Evolutionary conservation across 2,888 invertebrate genomes (phyloP).

Genomic region (Cordilura impudica): DNA sequence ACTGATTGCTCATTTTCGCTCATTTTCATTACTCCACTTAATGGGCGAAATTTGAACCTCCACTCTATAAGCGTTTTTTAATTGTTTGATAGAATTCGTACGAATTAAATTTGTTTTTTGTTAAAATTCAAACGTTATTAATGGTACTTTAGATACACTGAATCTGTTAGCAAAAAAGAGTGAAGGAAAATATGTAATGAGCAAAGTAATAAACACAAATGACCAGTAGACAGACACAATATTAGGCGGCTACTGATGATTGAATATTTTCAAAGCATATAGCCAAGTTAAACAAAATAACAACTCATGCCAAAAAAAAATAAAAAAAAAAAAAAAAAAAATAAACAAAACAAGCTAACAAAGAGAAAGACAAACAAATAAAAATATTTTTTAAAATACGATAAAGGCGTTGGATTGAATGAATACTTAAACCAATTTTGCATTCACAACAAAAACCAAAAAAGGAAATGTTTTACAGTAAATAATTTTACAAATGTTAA

Average conservation of each 20-base stretch:
- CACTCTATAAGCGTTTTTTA: too few species aligned
- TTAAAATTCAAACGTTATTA: neutral
- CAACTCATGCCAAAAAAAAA: slow-evolving; percentile 43
- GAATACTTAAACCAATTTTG: slow-evolving; percentile 13
- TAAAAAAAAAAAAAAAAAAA: neutral
- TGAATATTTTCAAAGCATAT: slow-evolving; percentile 8
- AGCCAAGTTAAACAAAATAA: neutral
- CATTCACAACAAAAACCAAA: neutral
- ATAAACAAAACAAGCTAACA: neutral
- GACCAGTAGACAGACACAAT: neutral
- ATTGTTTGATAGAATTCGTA: too few species aligned
- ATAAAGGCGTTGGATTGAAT: slow-evolving; percentile 39
- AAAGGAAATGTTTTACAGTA: slow-evolving; percentile 15
- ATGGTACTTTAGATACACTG: neutral
- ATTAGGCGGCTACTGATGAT: slow-evolving; percentile 38
- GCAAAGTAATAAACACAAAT: slow-evolving; percentile 8
- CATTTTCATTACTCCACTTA: too few species aligned
- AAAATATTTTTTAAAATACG: too few species aligned
- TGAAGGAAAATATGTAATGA: neutral
- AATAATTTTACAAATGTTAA: neutral
- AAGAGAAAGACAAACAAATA: neutral
- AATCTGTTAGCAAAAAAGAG: neutral
- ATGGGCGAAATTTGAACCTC: too few species aligned
- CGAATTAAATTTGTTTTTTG: neutral
- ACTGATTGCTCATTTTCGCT: too few species aligned